Percentiles rank a stretch among this genome's conserved stretches.
These are phyloP conservation scores for Leiothrix lutea DNA, from an alignment of 2,113 vertebrate species.

Conservation along the genomic window DNA sequence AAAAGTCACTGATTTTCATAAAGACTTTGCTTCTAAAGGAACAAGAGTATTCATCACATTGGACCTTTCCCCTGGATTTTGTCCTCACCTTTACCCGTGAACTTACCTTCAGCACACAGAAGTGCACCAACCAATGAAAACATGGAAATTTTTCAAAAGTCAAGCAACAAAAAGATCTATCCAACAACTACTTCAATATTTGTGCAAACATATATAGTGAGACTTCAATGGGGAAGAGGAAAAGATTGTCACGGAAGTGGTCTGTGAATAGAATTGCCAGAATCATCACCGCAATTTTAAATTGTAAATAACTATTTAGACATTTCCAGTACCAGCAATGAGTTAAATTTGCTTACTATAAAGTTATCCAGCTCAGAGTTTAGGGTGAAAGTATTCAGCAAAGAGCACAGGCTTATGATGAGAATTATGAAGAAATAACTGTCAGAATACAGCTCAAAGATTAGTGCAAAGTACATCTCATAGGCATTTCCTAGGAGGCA, in stretches of 20 bases:
- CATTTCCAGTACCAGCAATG: background rate
- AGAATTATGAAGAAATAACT: slow-evolving; percentile 78
- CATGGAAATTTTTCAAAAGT: background rate
- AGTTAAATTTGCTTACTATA: slow-evolving; percentile 46
- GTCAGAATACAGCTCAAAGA: slow-evolving; percentile 72
- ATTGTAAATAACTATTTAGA: background rate
- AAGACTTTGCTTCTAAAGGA: slow-evolving; percentile 50
- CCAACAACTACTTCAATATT: background rate
- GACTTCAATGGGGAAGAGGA: background rate
- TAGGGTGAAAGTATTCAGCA: slow-evolving; percentile 72
- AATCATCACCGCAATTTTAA: background rate
- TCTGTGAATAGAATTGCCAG: background rate
- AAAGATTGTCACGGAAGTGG: background rate
- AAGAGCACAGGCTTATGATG: slow-evolving; percentile 67
- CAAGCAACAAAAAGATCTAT: background rate
- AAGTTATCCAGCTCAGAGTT: slow-evolving; percentile 57
- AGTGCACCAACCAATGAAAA: slow-evolving; percentile 8
- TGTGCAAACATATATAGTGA: background rate
- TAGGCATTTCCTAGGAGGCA: slow-evolving; percentile 69
- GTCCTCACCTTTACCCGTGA: background rate
- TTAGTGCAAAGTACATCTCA: slow-evolving; percentile 71
- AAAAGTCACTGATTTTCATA: slow-evolving; percentile 45
- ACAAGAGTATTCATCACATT: slow-evolving; percentile 27
- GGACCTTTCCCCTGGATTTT: slow-evolving; percentile 52
- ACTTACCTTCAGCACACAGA: slow-evolving; percentile 35